Percentiles rank a stretch among this genome's conserved stretches.
phyloP scores from a whole-genome alignment of 2,113 vertebrate species.

The Phasianus colchicus region DNA sequence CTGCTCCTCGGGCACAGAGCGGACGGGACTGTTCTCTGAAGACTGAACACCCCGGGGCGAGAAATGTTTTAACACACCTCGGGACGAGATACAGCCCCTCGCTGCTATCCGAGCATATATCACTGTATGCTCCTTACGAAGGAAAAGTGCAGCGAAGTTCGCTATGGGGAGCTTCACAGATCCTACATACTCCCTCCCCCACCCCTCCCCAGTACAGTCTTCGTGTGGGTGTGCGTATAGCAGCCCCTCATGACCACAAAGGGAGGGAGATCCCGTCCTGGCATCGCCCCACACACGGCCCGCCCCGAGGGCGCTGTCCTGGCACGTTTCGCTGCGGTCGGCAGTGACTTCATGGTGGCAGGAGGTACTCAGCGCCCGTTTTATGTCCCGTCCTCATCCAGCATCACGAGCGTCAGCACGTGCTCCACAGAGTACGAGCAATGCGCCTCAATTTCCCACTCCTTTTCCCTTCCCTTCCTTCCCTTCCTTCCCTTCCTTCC shows the following conservation, averaged over 20 bases:
- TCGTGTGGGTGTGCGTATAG: accelerated
- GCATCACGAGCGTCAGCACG: neutral
- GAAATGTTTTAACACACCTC: neutral
- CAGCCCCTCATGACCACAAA: accelerated
- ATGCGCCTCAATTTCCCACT: neutral
- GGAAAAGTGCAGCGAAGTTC: accelerated
- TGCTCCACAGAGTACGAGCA: accelerated
- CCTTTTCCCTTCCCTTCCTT: too few species aligned
- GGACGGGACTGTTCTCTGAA: neutral
- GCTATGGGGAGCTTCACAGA: accelerated
- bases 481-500: too few species aligned
- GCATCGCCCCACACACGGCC: accelerated
- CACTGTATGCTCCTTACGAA: accelerated
- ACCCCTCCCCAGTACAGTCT: neutral
- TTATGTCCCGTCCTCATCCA: neutral
- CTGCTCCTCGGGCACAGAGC: neutral
- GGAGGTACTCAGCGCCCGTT: accelerated
- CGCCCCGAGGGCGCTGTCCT: too few species aligned
- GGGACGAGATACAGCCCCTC: accelerated
- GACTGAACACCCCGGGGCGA: accelerated
- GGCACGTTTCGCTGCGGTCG: accelerated
- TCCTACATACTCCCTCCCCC: accelerated
- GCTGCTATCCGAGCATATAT: accelerated
- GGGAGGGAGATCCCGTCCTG: neutral
- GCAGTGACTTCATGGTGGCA: accelerated